These are phyloP conservation scores for Musca vetustissima DNA, from an alignment of 1,140 invertebrate species.

Conservation along the genomic window DNA sequence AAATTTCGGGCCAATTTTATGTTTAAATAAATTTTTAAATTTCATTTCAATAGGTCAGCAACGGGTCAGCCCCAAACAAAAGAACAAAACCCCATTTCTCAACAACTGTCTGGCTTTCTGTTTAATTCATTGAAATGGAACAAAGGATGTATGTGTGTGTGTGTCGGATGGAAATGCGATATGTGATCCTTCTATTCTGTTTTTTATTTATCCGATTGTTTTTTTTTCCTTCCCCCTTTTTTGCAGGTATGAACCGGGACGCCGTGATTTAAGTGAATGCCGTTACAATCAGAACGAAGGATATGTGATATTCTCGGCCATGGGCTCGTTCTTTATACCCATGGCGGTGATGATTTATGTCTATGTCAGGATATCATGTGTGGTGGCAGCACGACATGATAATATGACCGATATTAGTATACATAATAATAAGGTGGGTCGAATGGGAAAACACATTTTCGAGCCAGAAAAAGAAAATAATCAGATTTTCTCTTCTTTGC, in stretches of 20 bases:
- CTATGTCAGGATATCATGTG: slow-evolving; percentile 84
- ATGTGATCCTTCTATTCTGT: too few species aligned
- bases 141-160: too few species aligned
- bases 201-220: not conserved
- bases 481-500: not conserved
- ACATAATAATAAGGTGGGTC: slow-evolving; percentile 53
- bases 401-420: slow-evolving; percentile 58
- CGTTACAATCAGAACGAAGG: slow-evolving; percentile 79
- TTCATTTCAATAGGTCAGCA: too few species aligned
- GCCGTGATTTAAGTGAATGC: slow-evolving; percentile 63
- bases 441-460: not conserved
- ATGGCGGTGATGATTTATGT: slow-evolving; percentile 90
- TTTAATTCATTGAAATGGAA: too few species aligned
- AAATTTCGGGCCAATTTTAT: too few species aligned
- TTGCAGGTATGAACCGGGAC: slow-evolving; percentile 69
- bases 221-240: not conserved
- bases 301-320: slow-evolving; percentile 85
- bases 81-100: too few species aligned
- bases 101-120: too few species aligned
- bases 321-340: slow-evolving; percentile 91
- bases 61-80: too few species aligned
- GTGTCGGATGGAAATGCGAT: too few species aligned
- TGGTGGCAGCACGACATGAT: slow-evolving; percentile 70
- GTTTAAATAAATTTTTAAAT: too few species aligned
- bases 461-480: not conserved